Evolutionary conservation across 35 echinoderm and acorn worm species (phyloP).

Genomic region (Heliocidaris tuberculata): DNA sequence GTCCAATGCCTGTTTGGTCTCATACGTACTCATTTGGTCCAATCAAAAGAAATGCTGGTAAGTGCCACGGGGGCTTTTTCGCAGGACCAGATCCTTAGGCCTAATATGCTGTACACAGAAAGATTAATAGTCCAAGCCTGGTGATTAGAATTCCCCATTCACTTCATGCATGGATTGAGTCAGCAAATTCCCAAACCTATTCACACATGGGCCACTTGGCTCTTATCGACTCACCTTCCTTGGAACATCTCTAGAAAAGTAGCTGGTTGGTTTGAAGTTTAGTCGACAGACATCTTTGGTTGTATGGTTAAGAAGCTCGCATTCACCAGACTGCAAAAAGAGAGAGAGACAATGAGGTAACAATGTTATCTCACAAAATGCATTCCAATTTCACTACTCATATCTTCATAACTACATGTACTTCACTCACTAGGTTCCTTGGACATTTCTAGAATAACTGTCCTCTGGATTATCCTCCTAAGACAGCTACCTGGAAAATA

Average conservation of each 20-base stretch:
- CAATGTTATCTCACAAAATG: neutral
- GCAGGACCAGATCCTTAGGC: too few species aligned
- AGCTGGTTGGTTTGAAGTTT: constrained; percentile 86
- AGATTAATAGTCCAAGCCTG: too few species aligned
- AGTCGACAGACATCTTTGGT: constrained; percentile 91
- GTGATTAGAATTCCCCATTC: too few species aligned
- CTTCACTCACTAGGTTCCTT: neutral
- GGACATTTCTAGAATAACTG: neutral
- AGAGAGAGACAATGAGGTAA: neutral
- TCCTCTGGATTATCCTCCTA: too few species aligned
- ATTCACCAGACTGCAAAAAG: constrained; percentile 86
- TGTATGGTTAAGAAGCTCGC: constrained; percentile 94
- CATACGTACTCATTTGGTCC: too few species aligned
- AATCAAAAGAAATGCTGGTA: too few species aligned
- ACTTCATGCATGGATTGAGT: too few species aligned
- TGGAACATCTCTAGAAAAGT: constrained; percentile 96
- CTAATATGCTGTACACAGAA: too few species aligned
- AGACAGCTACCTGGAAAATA: too few species aligned
- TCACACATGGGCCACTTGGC: neutral
- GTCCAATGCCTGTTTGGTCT: too few species aligned
- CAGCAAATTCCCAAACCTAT: too few species aligned
- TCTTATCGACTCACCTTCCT: constrained; percentile 75
- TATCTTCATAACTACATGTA: neutral
- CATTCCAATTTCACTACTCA: neutral
- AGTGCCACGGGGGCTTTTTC: too few species aligned